phyloP scores from a whole-genome alignment of 2,797 vertebrate species.

The Anniella stebbinsi region DNA sequence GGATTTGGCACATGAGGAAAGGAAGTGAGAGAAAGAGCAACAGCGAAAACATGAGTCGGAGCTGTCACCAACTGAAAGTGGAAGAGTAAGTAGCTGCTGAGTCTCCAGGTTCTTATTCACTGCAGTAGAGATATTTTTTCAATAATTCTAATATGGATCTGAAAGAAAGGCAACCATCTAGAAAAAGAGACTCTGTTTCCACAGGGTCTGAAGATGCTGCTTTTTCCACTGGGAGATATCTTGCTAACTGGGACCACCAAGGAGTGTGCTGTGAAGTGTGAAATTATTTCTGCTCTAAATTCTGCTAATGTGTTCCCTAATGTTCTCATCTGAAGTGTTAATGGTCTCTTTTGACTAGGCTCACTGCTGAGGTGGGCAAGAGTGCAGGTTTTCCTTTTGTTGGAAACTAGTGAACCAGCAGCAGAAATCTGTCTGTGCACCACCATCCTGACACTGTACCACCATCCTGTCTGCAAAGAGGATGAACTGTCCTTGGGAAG shows the following conservation, averaged over 20 bases:
- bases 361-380: not conserved
- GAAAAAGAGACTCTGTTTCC: not conserved
- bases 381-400: not conserved
- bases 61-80: not conserved
- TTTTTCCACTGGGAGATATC: not conserved
- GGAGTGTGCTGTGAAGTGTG: not conserved
- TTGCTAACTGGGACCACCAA: not conserved
- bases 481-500: not conserved
- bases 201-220: not conserved
- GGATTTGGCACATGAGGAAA: not conserved
- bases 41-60: not conserved
- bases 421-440: not conserved
- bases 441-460: not conserved
- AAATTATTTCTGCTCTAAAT: slow-evolving; percentile 7
- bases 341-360: not conserved
- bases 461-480: not conserved
- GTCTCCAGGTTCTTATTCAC: not conserved
- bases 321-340: not conserved
- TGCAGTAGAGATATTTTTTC: no score
- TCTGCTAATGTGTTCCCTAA: not conserved
- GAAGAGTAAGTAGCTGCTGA: not conserved
- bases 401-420: not conserved
- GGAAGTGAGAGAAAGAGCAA: not conserved
- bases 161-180: not conserved
- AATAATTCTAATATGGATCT: not conserved